Evolutionary conservation across 2,888 invertebrate species (phyloP), one percentile per base, ranked within the genome.

Genomic region (Drosophila mettleri): DNA sequence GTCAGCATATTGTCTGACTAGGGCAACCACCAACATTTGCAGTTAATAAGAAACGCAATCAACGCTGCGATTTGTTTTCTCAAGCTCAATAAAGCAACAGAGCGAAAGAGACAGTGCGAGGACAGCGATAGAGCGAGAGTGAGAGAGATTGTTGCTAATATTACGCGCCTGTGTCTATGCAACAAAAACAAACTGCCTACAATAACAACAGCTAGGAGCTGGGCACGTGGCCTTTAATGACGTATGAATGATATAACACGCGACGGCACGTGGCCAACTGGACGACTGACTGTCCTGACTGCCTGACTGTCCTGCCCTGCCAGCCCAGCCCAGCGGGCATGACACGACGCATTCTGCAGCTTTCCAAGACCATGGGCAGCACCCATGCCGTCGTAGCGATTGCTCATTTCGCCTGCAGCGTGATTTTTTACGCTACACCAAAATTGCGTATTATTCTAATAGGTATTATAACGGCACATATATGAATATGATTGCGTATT

Each of bases 241-340:
- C 92, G 91, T 92, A 92, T 92, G 92, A 92, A 92, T 92, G 92
- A 92, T 92, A 90, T 92, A 92, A 92, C 92, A 92, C 92, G 41
- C 54, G 77, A 51, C 84, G 83, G 80, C 83, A 84, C 83, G 83
- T 84, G 83, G 85, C 83, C 68, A 78, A 69, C 79, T 72, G 80
- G 64, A 73, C 83, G 69, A 78, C 70, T 68, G 65, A 20, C 66
- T 63, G 75, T 0, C 36, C 27, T 24, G 22, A 14, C 45, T 29
- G 45, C 2, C 0, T 10, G 27, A 18, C 18, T 24, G 24, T 16
- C 71, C 57, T 55, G 48, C 53, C 12, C n/a, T 5, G 27, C 24
- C 45, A 46, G 10, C 45, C 45, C 29, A 29, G 29, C 31, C 74
- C 61, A 70, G 53, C 54, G 76, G 76, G 80, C 80, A 83, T 83